Base-by-base conservation (phyloP, 2,797 vertebrate species). In the Lerista edwardsae region DNA sequence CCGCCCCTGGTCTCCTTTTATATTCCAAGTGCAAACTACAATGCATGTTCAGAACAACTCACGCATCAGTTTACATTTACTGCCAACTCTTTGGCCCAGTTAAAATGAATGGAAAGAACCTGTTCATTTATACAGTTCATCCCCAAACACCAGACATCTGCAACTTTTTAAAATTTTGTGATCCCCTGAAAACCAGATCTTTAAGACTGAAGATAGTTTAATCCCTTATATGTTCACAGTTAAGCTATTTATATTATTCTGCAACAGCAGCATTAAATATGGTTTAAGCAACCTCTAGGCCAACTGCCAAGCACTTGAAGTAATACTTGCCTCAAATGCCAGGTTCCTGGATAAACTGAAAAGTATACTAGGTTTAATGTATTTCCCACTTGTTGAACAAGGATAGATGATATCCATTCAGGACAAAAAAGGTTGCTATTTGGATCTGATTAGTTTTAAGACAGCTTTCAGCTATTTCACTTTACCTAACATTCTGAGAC, bases 181-280 rank as follows among this genome's bases (percentile, higher is more conserved):
- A 47, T 74, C 85, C 39, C 1, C 44, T 78, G 3, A 0, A 61
- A 84, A 51, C 64, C 41, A 64, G 86, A 72, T 59, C 17, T 3
- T 86, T 89, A 57, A 74, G 69, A 55, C 78, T 82, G 9, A 62
- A 85, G 90, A 85, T 72, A 85, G 81, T 86, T 85, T 61, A 59
- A 51, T 85, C 15, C 55, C 0, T 12, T 39, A 76, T 47, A 82
- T 6, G 36, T 7, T n/a, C 3, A 59, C 69, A 91, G 27, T 85
- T 4, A 1, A 74, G 88, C 72, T 74, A 65, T 78, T 17, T 1
- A 47, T 59, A 75, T 3, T 75, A 62, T 88, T 81, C 79, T 81
- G 74, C 6, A 9, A 17, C 25, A 86, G 39, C 65, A 0, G 65
- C 36, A 79, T 39, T 80, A 73, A 55, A 12, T 25, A 19, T 0